Evolutionary conservation across 1,140 invertebrate genomes (phyloP).

Genomic region (Agraylea sexmaculata): DNA sequence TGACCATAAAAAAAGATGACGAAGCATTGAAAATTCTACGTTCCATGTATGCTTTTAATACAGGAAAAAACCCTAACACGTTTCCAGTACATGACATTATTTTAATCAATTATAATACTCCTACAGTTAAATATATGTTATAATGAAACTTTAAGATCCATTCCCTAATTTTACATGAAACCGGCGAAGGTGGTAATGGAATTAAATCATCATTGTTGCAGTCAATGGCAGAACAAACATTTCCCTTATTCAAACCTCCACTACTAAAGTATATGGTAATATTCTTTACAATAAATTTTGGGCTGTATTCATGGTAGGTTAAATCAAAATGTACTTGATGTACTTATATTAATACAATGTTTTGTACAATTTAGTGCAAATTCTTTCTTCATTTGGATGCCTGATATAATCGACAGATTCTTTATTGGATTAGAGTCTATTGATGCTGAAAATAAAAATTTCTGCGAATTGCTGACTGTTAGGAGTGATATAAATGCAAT

Average conservation of each 20-base stretch:
- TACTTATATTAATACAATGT: not conserved
- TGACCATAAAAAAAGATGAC: constrained; percentile 47
- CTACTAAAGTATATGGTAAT: constrained; percentile 11
- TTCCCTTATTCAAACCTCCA: constrained; percentile 8
- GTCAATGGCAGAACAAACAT: constrained; percentile 9
- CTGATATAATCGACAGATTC: constrained; percentile 9
- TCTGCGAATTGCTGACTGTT: constrained; percentile 10
- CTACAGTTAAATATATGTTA: no score
- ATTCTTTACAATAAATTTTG: constrained; percentile 7
- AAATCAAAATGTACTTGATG: not conserved
- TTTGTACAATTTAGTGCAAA: constrained; percentile 8
- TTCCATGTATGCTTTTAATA: constrained; percentile 49
- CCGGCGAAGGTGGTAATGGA: not conserved
- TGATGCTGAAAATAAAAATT: not conserved
- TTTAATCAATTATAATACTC: no score
- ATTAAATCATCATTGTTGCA: not conserved
- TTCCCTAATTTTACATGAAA: constrained; percentile 1
- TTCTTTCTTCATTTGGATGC: constrained; percentile 13
- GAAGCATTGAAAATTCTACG: constrained; percentile 47
- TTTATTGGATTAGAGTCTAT: constrained; percentile 3
- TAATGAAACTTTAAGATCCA: constrained; percentile 14
- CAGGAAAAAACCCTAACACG: constrained; percentile 29
- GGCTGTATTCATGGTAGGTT: constrained; percentile 8
- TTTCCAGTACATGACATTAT: constrained; percentile 28
- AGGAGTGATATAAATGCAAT: constrained; percentile 3